Evolutionary conservation across 2,797 vertebrate genomes (phyloP), one percentile per base, ranked within the genome.

Genomic region (Manis pentadactyla): DNA sequence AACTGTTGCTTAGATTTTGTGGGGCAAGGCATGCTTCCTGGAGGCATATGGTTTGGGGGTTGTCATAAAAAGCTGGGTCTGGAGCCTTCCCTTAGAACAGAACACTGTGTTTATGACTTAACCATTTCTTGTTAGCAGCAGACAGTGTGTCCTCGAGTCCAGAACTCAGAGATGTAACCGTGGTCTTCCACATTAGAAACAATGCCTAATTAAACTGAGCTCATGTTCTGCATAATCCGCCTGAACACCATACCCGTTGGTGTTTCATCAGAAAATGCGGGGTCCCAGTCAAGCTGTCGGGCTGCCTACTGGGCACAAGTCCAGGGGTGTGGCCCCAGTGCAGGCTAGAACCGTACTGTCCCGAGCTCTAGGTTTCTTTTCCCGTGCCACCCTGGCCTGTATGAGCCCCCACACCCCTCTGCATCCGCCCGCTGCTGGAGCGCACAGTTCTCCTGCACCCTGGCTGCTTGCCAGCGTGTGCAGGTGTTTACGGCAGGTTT

Each of bases 21-120:
- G 75, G 73, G 57, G 59, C 83, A 83, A 86, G 31, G 71, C 93
- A 68, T 73, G 86, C 79, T 97, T 97, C 95, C 96, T 89, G 93
- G 84, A 96, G 90, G 95, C 97, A 97, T 97, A 97, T 96, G 97
- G 97, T 96, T 96, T 95, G 97, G 97, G 97, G 97, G 96, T 74
- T 96, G 97, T 61, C 93, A 78, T 89, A 66, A 85, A 93, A 96
- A 89, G 86, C 96, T 96, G 57, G 39, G 88, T 95, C 83, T 88
- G 96, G 77, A 97, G 87, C 2, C n/a, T 94, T 93, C 42, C 68
- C 61, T 81, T 31, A 97, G 86, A 94, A 94, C 83, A 87, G 49
- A 97, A 94, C 51, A 19, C 79, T 87, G 64, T 59, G 55, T 86
- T 93, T 96, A 42, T 66, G 74, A 82, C 63, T 94, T 97, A 97